Evolutionary conservation across 2,113 vertebrate species (phyloP).

Genomic region (Butorides virescens): DNA sequence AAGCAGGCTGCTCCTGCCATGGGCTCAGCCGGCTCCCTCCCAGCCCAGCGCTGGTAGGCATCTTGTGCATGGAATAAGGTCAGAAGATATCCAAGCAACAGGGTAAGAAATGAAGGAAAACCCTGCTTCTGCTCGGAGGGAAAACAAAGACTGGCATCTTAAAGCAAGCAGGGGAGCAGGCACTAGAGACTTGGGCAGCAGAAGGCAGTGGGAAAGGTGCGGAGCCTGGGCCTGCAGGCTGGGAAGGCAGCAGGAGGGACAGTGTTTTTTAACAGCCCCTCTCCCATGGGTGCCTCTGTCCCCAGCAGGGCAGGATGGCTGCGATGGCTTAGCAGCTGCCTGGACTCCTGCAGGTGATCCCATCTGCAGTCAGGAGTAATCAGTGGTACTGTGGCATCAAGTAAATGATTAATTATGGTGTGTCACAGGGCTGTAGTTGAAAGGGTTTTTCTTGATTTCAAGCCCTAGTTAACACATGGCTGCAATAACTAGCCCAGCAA

Average conservation of each 20-base stretch:
- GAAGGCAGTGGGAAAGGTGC: neutral
- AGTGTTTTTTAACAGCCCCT: fast-evolving
- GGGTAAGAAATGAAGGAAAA: neutral
- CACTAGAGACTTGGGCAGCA: neutral
- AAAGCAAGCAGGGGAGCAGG: neutral
- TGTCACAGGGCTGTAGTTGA: neutral
- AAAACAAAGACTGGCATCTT: neutral
- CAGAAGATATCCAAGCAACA: neutral
- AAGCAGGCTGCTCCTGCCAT: neutral
- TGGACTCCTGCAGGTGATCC: neutral
- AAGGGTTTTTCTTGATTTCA: neutral
- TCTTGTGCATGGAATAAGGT: neutral
- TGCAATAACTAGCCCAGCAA: neutral
- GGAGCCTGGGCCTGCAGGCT: fast-evolving
- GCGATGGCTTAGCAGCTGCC: neutral
- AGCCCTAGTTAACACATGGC: neutral
- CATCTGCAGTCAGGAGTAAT: neutral
- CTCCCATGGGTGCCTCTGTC: neutral
- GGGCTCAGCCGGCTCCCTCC: neutral
- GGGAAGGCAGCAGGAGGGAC: neutral
- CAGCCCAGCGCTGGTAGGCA: neutral
- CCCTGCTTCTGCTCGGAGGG: neutral
- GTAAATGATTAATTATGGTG: neutral
- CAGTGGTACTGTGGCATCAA: neutral
- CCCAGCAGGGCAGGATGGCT: neutral